These are phyloP conservation scores for Dasypogon diadema DNA, from an alignment of 2,888 invertebrate genomes.

Conservation along the genomic window DNA sequence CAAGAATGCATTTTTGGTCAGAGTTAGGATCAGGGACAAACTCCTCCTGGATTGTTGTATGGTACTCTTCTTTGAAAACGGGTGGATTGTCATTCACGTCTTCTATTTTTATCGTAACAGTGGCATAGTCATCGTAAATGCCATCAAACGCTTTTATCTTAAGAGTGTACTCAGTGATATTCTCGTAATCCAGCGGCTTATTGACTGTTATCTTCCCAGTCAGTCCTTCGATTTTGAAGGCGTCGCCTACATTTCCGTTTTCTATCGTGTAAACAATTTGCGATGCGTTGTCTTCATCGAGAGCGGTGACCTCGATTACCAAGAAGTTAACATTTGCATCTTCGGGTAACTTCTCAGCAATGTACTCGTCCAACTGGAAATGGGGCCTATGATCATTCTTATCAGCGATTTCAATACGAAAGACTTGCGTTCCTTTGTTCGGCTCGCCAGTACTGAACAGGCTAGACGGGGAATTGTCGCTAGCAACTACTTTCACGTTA, in stretches of 20 bases:
- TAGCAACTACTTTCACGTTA: slow-evolving; percentile 90
- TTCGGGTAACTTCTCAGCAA: slow-evolving; percentile 82
- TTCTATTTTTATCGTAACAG: slow-evolving; percentile 85
- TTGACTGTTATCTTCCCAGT: slow-evolving; percentile 89
- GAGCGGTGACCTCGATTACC: slow-evolving; percentile 88
- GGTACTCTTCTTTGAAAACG: slow-evolving; percentile 79
- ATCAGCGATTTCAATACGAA: slow-evolving; percentile 92
- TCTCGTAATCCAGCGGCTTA: slow-evolving; percentile 84
- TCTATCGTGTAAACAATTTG: slow-evolving; percentile 89
- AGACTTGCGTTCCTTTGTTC: slow-evolving; percentile 83
- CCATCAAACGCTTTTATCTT: slow-evolving; percentile 88
- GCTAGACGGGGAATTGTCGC: slow-evolving; percentile 90
- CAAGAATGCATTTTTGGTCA: slow-evolving; percentile 81
- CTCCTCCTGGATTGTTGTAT: slow-evolving; percentile 83
- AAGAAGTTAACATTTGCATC: slow-evolving; percentile 85
- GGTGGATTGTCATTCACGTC: slow-evolving; percentile 96
- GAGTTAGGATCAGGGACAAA: slow-evolving; percentile 73
- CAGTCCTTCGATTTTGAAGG: slow-evolving; percentile 85
- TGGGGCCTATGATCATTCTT: slow-evolving; percentile 95
- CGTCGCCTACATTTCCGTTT: slow-evolving; percentile 86
- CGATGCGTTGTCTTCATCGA: slow-evolving; percentile 90
- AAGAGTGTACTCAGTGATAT: slow-evolving; percentile 85
- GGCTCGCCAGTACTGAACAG: slow-evolving; percentile 75
- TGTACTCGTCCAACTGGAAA: slow-evolving; percentile 82
- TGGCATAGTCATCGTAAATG: slow-evolving; percentile 83